Evolutionary conservation across 1,140 invertebrate genomes (phyloP).

Genomic region (Pseudomyrmex dendroicus): DNA sequence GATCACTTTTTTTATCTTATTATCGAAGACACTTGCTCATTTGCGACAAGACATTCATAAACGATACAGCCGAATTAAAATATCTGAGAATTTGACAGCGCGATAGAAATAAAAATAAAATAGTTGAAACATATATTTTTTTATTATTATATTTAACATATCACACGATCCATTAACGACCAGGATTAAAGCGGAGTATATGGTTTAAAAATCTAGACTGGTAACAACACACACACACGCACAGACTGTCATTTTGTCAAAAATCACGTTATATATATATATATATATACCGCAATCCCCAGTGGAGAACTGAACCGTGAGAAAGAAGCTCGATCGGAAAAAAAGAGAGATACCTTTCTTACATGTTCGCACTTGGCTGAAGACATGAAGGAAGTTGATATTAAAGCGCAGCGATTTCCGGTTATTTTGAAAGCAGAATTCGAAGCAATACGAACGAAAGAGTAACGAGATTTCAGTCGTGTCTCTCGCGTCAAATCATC

Average conservation of each 20-base stretch:
- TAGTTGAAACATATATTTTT: too few species aligned
- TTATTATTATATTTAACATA: too few species aligned
- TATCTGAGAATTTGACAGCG: too few species aligned
- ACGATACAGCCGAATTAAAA: background rate
- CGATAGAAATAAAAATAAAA: background rate
- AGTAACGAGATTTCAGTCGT: background rate
- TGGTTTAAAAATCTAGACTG: background rate
- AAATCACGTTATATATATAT: background rate
- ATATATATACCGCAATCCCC: background rate
- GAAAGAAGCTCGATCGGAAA: background rate
- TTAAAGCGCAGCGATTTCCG: conserved; percentile 13
- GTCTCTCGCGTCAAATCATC: conserved; percentile 1
- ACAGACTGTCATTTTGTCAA: background rate
- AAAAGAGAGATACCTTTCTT: conserved; percentile 9
- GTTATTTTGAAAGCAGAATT: background rate
- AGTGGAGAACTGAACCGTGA: background rate
- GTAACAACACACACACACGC: too few species aligned
- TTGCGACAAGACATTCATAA: background rate
- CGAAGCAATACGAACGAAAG: background rate
- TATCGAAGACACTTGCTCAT: background rate
- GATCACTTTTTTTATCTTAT: background rate
- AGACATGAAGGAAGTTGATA: conserved; percentile 3
- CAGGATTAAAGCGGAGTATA: too few species aligned
- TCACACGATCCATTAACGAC: too few species aligned
- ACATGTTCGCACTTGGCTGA: background rate